These are phyloP conservation scores for Drosophila seguyi DNA, from an alignment of 1,140 invertebrate species.

Conservation along the genomic window DNA sequence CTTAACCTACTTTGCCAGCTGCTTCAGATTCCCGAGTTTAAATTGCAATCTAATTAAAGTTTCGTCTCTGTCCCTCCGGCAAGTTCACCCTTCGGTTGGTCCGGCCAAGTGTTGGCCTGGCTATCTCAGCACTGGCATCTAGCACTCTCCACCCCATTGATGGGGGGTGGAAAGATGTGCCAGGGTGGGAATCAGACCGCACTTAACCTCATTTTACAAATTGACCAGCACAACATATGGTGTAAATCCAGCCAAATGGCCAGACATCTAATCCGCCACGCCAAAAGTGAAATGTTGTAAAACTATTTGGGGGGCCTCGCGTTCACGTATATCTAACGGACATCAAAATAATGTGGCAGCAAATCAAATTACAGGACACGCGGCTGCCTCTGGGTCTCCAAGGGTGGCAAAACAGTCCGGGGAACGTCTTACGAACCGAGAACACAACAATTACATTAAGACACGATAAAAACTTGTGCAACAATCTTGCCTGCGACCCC, in stretches of 20 bases:
- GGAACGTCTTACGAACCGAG: conserved; percentile 40
- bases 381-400: conserved; percentile 31
- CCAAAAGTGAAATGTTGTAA: conserved; percentile 76
- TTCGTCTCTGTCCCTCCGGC: conserved; percentile 33
- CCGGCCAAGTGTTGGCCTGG: conserved; percentile 34
- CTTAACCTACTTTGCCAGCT: conserved; percentile 47
- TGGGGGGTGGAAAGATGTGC: conserved; percentile 21
- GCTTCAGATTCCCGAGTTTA: conserved; percentile 44
- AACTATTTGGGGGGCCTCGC: conserved; percentile 67
- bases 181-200: conserved; percentile 16
- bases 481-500: conserved; percentile 61
- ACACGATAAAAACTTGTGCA: conserved; percentile 83
- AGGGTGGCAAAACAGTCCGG: conserved; percentile 15
- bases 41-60: conserved; percentile 79
- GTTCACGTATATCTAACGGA: conserved; percentile 55
- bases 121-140: conserved; percentile 27
- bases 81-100: conserved; percentile 1
- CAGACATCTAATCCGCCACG: conserved; percentile 60
- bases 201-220: conserved; percentile 79
- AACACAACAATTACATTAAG: conserved; percentile 84
- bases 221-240: conserved; percentile 77
- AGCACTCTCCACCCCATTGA: conserved; percentile 38
- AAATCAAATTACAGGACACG: conserved; percentile 80
- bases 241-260: conserved; percentile 77
- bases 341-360: conserved; percentile 81